Percentiles rank a stretch among this genome's conserved stretches.
phyloP scores from a whole-genome alignment of 2,888 invertebrate species.

The Quadriops clusia region DNA sequence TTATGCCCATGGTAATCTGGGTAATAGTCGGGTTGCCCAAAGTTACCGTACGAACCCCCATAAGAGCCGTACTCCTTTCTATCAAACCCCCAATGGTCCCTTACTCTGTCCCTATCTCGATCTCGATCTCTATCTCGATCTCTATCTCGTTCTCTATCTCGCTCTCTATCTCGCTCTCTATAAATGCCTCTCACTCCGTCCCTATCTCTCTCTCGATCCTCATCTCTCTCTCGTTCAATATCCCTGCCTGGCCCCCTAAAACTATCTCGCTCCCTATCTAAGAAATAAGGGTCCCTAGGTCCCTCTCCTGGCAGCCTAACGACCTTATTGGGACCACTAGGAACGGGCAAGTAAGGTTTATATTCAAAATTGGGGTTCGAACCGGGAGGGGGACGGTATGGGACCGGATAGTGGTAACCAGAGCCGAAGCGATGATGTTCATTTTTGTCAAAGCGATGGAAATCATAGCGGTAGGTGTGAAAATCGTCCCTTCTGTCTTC shows the following conservation, averaged over 20 bases:
- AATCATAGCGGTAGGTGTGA: no score
- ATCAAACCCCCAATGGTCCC: constrained; percentile 26
- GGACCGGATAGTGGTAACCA: constrained; percentile 9
- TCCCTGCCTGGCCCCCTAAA: constrained; percentile 2
- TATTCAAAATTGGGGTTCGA: no score
- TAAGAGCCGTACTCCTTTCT: constrained; percentile 45
- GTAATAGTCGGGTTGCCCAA: constrained; percentile 14
- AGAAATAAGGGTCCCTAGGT: no score
- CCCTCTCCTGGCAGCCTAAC: no score
- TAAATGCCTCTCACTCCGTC: constrained; percentile 10
- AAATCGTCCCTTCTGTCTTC: no score
- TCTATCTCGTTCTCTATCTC: no score
- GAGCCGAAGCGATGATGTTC: no score
- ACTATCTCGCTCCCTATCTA: constrained; percentile 8
- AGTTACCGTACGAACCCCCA: constrained; percentile 47
- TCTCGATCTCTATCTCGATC: no score
- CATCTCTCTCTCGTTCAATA: constrained; percentile 4
- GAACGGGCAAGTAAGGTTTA: no score
- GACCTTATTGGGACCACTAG: no score
- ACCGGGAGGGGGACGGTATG: no score
- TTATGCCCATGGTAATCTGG: neutral
- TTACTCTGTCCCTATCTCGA: constrained; percentile 20
- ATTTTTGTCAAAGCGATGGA: no score
- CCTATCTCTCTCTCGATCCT: constrained; percentile 9
- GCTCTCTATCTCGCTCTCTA: constrained; percentile 10